Percentiles rank a stretch among this genome's conserved stretches.
These are phyloP conservation scores for Rhadina sibilatrix DNA, from an alignment of 2,113 vertebrate species.

Conservation along the genomic window DNA sequence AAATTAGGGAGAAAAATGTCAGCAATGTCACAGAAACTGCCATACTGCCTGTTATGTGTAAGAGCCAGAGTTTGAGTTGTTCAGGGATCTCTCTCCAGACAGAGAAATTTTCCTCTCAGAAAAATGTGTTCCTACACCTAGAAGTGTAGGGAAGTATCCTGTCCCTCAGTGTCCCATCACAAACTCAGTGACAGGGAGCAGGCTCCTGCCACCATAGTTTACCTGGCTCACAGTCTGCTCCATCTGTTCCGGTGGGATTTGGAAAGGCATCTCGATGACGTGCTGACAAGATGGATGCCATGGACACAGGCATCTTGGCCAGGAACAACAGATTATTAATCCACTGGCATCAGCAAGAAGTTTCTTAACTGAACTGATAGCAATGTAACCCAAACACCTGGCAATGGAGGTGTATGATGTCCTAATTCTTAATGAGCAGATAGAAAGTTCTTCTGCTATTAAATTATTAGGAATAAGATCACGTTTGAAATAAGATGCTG, in stretches of 20 bases:
- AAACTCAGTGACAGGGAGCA: not conserved
- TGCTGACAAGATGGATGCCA: not conserved
- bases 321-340: not conserved
- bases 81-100: not conserved
- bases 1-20: not conserved
- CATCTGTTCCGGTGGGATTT: not conserved
- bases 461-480: not conserved
- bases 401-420: not conserved
- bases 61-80: accelerated
- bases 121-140: not conserved
- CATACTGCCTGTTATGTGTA: not conserved
- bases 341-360: not conserved
- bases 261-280: not conserved
- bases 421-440: not conserved
- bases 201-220: not conserved
- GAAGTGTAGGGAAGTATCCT: too few species aligned
- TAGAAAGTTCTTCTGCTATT: not conserved
- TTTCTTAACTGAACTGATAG: not conserved
- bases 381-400: not conserved
- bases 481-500: not conserved
- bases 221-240: not conserved
- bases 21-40: not conserved
- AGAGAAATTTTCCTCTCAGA: not conserved
- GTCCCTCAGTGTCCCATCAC: not conserved
- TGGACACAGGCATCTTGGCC: not conserved